These are phyloP conservation scores for Macrochelys suwanniensis DNA, from an alignment of 2,797 vertebrate species.

Conservation along the genomic window DNA sequence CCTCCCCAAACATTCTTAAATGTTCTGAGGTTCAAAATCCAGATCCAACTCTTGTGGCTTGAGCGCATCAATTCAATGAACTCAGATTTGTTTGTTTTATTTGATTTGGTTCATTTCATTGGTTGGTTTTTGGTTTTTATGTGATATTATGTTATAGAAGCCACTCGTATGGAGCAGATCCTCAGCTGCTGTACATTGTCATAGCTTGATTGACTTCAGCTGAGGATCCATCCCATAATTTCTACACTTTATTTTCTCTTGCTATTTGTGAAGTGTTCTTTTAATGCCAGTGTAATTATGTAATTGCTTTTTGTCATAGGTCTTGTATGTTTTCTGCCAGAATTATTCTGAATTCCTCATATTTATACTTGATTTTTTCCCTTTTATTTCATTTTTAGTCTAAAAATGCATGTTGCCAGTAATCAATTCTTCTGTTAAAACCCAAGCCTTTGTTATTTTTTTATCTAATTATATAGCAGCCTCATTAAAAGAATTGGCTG, in stretches of 20 bases:
- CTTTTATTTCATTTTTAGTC: slow-evolving; percentile 17
- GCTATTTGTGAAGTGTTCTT: background rate
- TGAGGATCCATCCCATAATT: background rate
- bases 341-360: background rate
- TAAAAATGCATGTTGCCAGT: background rate
- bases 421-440: background rate
- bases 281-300: background rate
- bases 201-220: slow-evolving; percentile 7
- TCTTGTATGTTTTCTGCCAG: background rate
- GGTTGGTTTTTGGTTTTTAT: background rate
- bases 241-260: slow-evolving; percentile 14
- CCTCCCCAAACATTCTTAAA: background rate
- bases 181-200: slow-evolving; percentile 16
- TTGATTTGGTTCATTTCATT: background rate
- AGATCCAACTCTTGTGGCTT: slow-evolving; percentile 1
- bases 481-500: slow-evolving; percentile 10
- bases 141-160: background rate
- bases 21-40: slow-evolving; percentile 3
- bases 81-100: background rate
- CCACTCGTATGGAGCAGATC: background rate
- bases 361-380: slow-evolving; percentile 11
- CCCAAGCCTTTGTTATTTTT: background rate
- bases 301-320: background rate
- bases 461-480: background rate
- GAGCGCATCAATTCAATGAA: background rate